These are phyloP conservation scores for Brachionus rubens DNA, from an alignment of 1,140 invertebrate genomes.

Conservation along the genomic window DNA sequence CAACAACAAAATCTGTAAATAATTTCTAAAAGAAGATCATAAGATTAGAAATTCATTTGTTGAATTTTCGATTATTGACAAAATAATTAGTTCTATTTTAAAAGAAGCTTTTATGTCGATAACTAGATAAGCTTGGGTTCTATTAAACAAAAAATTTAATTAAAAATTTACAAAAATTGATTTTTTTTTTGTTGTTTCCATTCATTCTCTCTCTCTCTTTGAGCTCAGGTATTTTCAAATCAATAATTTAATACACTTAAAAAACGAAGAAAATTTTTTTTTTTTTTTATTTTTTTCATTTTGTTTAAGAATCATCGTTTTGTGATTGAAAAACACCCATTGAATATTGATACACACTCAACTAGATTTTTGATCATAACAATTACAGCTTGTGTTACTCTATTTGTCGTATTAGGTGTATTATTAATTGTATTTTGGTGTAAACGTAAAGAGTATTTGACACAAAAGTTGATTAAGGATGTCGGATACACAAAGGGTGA, in stretches of 20 bases:
- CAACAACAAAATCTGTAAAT: no score
- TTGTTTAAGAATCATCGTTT: neutral
- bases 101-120: slow-evolving; percentile 29
- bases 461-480: slow-evolving; percentile 14
- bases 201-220: neutral
- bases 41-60: no score
- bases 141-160: slow-evolving; percentile 15
- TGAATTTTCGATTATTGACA: slow-evolving; percentile 27
- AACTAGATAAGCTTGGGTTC: slow-evolving; percentile 27
- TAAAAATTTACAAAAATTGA: slow-evolving; percentile 27
- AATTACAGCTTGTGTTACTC: neutral
- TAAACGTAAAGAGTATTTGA: neutral
- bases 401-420: neutral
- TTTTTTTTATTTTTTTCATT: neutral
- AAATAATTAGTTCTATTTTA: slow-evolving; percentile 34
- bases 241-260: no score
- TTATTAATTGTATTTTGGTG: neutral
- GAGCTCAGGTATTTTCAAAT: slow-evolving; percentile 25
- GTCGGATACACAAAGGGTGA: neutral
- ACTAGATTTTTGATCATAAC: neutral
- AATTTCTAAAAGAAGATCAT: neutral
- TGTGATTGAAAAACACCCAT: slow-evolving; percentile 7
- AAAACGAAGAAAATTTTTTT: no score
- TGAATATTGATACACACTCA: neutral
- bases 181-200: neutral